Percentiles rank a stretch among this genome's conserved stretches.
phyloP scores from a whole-genome alignment of 2,797 vertebrate genomes.

The Aphelocoma californica region DNA sequence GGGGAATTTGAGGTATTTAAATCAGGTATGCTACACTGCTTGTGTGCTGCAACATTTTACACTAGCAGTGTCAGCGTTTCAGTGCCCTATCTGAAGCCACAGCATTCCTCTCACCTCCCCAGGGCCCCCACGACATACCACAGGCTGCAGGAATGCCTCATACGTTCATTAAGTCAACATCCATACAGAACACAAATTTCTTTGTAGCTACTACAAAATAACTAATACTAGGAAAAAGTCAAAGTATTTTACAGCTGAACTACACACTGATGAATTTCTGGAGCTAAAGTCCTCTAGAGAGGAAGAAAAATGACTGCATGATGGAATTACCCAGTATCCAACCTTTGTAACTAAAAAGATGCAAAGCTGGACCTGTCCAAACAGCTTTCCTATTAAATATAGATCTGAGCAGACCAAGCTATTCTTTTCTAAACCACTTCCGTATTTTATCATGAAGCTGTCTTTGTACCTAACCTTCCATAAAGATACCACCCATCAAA shows the following conservation, averaged over 20 bases:
- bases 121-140: not conserved
- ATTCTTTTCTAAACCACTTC: not conserved
- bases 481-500: not conserved
- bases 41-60: not conserved
- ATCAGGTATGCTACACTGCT: not conserved
- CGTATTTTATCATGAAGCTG: not conserved
- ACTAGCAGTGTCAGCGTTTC: not conserved
- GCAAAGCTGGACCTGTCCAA: not conserved
- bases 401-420: not conserved
- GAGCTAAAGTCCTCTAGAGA: not conserved
- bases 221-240: not conserved
- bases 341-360: not conserved
- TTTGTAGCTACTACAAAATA: not conserved
- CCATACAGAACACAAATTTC: not conserved
- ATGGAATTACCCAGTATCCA: not conserved
- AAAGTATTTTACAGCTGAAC: not conserved
- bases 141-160: not conserved
- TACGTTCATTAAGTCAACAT: not conserved
- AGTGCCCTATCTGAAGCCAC: not conserved
- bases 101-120: not conserved
- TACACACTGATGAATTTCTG: not conserved
- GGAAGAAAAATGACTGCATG: not conserved
- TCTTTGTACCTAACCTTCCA: not conserved
- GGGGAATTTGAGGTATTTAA: constrained; percentile 4
- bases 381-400: not conserved